Conservation (phyloP, 2,888 invertebrate species). For the Rhabditophanes sp. region DNA sequence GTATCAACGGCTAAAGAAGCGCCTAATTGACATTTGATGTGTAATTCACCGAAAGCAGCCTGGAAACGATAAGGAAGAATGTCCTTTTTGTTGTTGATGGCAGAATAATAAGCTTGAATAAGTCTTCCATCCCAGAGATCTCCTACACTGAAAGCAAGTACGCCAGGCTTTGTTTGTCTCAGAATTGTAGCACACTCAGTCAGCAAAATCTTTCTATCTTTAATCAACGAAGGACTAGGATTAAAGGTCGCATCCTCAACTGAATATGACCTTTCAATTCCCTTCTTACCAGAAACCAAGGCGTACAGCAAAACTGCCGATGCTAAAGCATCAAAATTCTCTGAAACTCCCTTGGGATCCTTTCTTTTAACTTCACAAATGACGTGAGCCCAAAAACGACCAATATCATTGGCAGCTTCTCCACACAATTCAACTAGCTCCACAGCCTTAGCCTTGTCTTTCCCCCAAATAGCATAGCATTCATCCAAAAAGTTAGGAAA, state of each 20-base stretch:
- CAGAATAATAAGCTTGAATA: too few species aligned
- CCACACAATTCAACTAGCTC: too few species aligned
- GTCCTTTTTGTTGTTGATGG: constrained; percentile 6
- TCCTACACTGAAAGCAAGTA: constrained; percentile 17
- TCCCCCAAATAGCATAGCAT: constrained; percentile 23
- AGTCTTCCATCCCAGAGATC: constrained; percentile 42
- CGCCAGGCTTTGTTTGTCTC: too few species aligned
- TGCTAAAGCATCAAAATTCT: constrained; percentile 27
- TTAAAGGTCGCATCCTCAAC: constrained; percentile 6
- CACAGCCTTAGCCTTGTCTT: constrained; percentile 6
- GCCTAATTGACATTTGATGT: constrained; percentile 22
- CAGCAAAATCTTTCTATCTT: constrained; percentile 1
- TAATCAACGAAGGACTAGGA: background rate
- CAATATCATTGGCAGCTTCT: too few species aligned
- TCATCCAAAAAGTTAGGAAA: constrained; percentile 11
- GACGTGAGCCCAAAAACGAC: too few species aligned
- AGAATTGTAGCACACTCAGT: constrained; percentile 1
- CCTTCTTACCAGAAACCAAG: constrained; percentile 21
- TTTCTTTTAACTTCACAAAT: too few species aligned
- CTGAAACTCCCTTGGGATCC: too few species aligned
- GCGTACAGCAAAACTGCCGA: constrained; percentile 30
- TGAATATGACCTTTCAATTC: constrained; percentile 13
- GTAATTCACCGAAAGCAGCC: constrained; percentile 31
- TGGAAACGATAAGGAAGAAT: constrained; percentile 36
- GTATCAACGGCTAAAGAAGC: constrained; percentile 31